Evolutionary conservation across 2,113 vertebrate genomes (phyloP).

Genomic region (Antechinus flavipes): DNA sequence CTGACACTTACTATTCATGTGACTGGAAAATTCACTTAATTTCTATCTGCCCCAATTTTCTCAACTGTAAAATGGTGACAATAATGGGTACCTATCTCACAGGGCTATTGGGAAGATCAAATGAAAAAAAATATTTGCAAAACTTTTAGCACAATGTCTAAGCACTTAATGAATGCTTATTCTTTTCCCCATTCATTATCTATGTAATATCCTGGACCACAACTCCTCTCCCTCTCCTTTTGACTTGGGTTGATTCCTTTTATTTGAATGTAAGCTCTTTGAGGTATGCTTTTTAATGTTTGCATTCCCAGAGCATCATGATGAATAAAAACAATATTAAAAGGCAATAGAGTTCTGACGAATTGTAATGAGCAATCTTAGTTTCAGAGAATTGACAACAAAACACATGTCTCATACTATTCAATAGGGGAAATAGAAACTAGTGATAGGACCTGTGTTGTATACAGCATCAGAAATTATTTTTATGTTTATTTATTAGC

Average conservation of each 20-base stretch:
- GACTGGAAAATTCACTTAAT: not conserved
- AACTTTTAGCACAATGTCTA: not conserved
- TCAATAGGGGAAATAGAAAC: not conserved
- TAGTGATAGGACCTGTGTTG: not conserved
- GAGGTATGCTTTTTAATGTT: not conserved
- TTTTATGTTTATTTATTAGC: not conserved
- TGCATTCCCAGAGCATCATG: too few relatives aligned
- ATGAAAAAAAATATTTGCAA: not conserved
- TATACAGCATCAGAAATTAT: not conserved
- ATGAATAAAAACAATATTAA: not conserved
- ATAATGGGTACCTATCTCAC: not conserved
- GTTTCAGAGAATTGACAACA: not conserved
- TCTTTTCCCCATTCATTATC: not conserved
- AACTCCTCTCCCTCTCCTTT: not conserved
- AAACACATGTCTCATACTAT: not conserved
- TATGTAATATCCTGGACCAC: not conserved
- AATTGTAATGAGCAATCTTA: not conserved
- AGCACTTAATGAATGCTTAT: not conserved
- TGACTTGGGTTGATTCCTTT: not conserved
- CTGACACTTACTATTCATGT: not conserved
- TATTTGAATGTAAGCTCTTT: not conserved
- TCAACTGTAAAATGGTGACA: not conserved
- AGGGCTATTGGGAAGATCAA: not conserved
- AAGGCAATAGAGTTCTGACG: not conserved
- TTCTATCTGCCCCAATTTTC: not conserved